Evolutionary conservation across 1,140 invertebrate genomes (phyloP).

Genomic region (Bombus cullumanus): DNA sequence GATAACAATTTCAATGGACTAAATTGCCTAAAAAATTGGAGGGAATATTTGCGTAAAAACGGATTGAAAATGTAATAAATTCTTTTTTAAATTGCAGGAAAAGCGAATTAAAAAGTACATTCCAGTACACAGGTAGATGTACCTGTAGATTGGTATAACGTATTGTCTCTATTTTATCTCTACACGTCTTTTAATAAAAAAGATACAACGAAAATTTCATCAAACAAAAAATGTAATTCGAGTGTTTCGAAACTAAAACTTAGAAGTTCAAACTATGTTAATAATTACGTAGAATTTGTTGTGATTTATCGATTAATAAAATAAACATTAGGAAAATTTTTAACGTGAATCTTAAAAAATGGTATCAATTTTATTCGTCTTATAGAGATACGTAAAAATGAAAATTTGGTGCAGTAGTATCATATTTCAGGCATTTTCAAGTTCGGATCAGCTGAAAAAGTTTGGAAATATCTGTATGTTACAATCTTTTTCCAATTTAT

Average conservation of each 20-base stretch:
- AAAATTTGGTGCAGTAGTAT: too few species aligned
- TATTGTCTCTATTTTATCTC: background rate
- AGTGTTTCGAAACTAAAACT: background rate
- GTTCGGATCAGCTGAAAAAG: background rate
- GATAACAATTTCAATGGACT: background rate
- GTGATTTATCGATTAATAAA: background rate
- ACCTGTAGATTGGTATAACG: background rate
- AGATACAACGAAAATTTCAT: background rate
- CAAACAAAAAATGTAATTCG: background rate
- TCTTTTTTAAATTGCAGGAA: background rate
- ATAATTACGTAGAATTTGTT: background rate
- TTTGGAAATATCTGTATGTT: background rate
- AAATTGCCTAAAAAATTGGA: background rate
- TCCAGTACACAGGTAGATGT: background rate
- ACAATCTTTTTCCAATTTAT: background rate
- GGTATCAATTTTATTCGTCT: background rate
- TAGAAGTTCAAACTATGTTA: background rate
- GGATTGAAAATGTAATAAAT: background rate
- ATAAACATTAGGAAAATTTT: background rate
- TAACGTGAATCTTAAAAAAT: background rate
- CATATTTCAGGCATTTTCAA: too few species aligned
- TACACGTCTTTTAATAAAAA: background rate
- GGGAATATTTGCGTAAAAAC: background rate
- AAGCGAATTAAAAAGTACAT: background rate
- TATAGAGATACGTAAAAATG: too few species aligned